Evolutionary conservation across 2,888 invertebrate genomes (phyloP), one percentile per base, ranked within the genome.

Genomic region (Scaptomyza caliginosa): DNA sequence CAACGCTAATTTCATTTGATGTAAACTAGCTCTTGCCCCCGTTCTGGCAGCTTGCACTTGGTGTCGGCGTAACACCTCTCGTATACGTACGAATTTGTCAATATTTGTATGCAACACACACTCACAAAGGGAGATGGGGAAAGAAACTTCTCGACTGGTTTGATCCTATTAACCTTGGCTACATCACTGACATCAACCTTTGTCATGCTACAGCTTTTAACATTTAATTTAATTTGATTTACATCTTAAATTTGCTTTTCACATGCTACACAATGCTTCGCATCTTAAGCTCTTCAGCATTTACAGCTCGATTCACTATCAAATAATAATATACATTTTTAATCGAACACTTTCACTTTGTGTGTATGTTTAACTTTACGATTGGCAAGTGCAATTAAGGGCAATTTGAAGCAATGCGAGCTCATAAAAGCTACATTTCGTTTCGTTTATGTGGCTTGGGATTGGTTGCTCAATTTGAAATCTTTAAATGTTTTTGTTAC

Each of bases 91-190:
- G 13, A n/a, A 36, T 24, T 42, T 63, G 74, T 67, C 67, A 79
- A 84, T 84, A 74, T 79, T 79, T 77, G 67, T 71, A 36, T 58
- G 62, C 26, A 60, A 46, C 50, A 64, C 43, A 77, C 64, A 55
- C 32, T 13, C 16, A 8, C 7, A 34, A 7, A 6, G 2, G 5
- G 2, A 32, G 13, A 32, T 21, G 4, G 21, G n/a, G n/a, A 13
- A 30, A 8, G 7, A 17, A 39, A 40, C 42, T 49, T 50, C 40
- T 13, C 26, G 55, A 36, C 48, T 19, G 45, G 65, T 73, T 73
- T 67, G 59, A 60, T 67, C 51, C 72, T 32, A 55, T 55, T 51
- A 62, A 57, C 57, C 57, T 63, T 59, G 40, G 11, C 43, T 19
- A 16, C 19, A 48, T 64, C 36, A 52, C 48, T 17, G 39, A 28